A percentile compares a stretch with the other conserved stretches of the same genome.
Evolutionary conservation across 2,888 invertebrate genomes (phyloP).

Genomic region (Invenusta paracnida): DNA sequence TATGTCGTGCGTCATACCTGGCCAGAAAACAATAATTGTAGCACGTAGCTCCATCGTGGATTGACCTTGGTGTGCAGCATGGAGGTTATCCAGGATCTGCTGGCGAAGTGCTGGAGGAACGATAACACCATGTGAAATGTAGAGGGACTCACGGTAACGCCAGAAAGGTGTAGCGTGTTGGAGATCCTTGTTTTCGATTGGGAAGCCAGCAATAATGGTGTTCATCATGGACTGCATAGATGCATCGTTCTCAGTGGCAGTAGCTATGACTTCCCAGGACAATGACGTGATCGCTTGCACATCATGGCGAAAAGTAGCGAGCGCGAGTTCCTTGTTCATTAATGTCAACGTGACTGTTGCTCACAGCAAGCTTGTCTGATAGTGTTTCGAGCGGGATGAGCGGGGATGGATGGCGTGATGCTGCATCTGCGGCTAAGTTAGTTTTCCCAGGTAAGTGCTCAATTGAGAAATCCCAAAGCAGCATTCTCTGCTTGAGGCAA

Average conservation of each 20-base stretch:
- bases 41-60: background rate
- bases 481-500: constrained; percentile 25
- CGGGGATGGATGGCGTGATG: background rate
- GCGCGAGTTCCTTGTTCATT: background rate
- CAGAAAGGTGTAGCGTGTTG: background rate
- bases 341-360: no score
- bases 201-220: background rate
- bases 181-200: background rate
- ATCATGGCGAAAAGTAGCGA: background rate
- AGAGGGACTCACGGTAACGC: background rate
- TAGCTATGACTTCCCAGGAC: background rate
- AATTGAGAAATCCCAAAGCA: constrained; percentile 21
- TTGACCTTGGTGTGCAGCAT: background rate
- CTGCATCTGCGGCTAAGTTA: background rate
- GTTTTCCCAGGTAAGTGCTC: constrained; percentile 20
- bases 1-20: background rate
- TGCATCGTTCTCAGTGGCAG: background rate
- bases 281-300: background rate
- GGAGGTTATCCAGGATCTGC: background rate
- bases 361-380: no score
- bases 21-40: background rate
- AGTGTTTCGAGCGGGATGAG: background rate
- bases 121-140: background rate
- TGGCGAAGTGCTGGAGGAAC: background rate
- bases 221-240: background rate